A percentile compares a stretch with the other conserved stretches of the same genome.
Evolutionary conservation across 2,113 vertebrate species (phyloP).

Genomic region (Eudorcas thomsonii): DNA sequence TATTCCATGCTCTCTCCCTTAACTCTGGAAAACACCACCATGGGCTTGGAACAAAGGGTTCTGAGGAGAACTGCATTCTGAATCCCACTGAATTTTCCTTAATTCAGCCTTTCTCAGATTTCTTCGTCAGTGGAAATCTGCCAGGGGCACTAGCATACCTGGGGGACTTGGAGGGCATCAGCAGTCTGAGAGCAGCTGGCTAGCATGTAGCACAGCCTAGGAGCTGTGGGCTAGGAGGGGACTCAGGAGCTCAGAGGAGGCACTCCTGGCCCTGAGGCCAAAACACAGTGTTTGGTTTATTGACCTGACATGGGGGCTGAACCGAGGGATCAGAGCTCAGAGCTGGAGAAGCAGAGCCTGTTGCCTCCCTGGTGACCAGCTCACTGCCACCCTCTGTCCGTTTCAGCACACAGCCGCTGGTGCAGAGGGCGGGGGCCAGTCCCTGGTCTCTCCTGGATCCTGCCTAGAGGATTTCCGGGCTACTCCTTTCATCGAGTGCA

Average conservation of each 20-base stretch:
- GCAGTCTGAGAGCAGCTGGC: neutral
- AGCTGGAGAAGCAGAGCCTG: neutral
- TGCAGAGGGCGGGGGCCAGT: constrained; percentile 93
- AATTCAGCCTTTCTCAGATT: neutral
- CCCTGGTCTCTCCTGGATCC: constrained; percentile 94
- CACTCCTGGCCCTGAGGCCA: neutral
- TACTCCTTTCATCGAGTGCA: constrained; percentile 97
- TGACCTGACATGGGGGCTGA: neutral
- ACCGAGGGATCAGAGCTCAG: neutral
- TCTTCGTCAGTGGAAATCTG: neutral
- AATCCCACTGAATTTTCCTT: neutral
- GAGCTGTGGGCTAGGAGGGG: neutral
- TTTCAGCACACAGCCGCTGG: constrained; percentile 93
- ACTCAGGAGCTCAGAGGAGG: neutral
- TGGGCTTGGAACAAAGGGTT: neutral
- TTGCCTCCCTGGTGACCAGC: neutral
- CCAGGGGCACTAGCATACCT: neutral
- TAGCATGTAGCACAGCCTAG: neutral
- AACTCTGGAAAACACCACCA: neutral
- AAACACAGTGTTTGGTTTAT: neutral
- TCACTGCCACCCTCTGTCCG: neutral
- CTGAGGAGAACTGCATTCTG: neutral
- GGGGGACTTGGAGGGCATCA: neutral
- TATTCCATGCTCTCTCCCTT: neutral
- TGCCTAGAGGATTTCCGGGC: constrained; percentile 96